Conservation (phyloP, 1,140 invertebrate genomes). For the Heliconius eleuchia region DNA sequence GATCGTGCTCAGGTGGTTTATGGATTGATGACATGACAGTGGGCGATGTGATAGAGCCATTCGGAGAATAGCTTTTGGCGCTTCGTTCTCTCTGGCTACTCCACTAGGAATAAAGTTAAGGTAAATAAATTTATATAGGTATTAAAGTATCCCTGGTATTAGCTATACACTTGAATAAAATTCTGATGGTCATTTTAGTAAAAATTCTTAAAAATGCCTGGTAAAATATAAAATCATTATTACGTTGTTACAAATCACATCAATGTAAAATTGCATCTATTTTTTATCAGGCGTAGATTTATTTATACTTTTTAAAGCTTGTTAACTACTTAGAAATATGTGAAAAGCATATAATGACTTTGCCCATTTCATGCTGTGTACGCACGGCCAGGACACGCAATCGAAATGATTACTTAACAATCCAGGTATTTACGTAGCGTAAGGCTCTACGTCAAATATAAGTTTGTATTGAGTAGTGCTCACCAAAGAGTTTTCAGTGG, state of each 20-base stretch:
- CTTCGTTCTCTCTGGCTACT: too few species aligned
- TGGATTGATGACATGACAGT: too few species aligned
- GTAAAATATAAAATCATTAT: neutral
- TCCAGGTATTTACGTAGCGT: neutral
- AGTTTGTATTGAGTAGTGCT: slow-evolving; percentile 33
- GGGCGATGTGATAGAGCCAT: too few species aligned
- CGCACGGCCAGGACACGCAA: neutral
- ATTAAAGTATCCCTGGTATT: too few species aligned
- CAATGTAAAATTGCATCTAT: neutral
- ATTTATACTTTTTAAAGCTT: neutral
- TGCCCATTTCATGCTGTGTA: neutral
- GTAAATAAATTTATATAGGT: too few species aligned
- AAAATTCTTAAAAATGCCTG: neutral
- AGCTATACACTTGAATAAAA: too few species aligned
- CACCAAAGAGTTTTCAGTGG: slow-evolving; percentile 67
- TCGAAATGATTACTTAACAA: slow-evolving; percentile 7
- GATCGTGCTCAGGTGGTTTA: too few species aligned
- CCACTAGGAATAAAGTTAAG: too few species aligned
- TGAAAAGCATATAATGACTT: neutral
- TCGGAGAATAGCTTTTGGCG: too few species aligned
- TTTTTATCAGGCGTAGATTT: slow-evolving; percentile 3
- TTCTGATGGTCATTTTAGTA: neutral
- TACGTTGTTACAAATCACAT: neutral
- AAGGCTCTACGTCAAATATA: neutral
- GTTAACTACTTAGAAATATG: neutral